These are phyloP conservation scores for Nasonia oneida DNA, from an alignment of 2,888 invertebrate genomes.

Conservation along the genomic window DNA sequence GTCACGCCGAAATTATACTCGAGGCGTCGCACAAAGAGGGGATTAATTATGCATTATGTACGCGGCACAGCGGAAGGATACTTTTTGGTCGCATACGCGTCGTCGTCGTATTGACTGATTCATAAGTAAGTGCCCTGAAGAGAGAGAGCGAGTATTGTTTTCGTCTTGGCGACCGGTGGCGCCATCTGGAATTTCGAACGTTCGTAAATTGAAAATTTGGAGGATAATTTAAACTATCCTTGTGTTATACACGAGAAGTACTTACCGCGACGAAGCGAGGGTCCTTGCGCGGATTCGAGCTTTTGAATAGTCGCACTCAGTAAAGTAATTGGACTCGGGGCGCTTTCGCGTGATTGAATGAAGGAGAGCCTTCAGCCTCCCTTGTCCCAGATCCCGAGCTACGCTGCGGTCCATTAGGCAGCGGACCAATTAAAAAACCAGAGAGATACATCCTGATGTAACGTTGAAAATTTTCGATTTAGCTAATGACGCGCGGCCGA, in stretches of 20 bases:
- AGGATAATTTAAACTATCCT: background rate
- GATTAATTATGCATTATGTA: constrained; percentile 1
- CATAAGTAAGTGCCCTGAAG: background rate
- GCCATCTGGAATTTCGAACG: background rate
- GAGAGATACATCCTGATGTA: background rate
- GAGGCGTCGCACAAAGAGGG: background rate
- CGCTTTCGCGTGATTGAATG: background rate
- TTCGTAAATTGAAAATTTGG: too few relatives aligned
- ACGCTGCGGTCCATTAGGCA: background rate
- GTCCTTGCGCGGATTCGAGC: background rate
- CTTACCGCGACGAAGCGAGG: too few relatives aligned
- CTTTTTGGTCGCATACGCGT: background rate
- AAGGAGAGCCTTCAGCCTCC: background rate
- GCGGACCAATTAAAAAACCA: background rate
- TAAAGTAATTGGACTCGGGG: background rate
- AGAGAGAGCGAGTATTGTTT: background rate
- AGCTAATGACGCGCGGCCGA: too few relatives aligned
- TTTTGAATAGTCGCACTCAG: background rate
- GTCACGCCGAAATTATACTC: constrained; percentile 4
- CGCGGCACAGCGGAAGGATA: constrained; percentile 6
- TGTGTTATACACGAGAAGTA: background rate
- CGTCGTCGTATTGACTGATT: background rate
- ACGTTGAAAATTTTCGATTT: background rate
- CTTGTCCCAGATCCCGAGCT: background rate
- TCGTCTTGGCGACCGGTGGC: background rate